These are phyloP conservation scores for Pristionchus fissidentatus DNA, from an alignment of 2,888 invertebrate species.

Conservation along the genomic window DNA sequence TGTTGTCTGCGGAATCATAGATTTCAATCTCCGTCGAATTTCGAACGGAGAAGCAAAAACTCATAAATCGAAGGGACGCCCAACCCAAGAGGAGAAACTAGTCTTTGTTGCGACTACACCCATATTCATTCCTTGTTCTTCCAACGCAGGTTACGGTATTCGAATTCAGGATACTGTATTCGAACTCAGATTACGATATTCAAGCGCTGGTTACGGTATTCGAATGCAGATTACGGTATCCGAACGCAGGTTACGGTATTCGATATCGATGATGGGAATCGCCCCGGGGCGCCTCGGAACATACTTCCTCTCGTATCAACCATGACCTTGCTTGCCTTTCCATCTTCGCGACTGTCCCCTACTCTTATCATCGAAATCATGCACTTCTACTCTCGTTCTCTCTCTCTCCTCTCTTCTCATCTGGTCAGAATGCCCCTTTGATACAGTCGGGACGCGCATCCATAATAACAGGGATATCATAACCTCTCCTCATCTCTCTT, in stretches of 20 bases:
- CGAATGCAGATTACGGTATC: no score
- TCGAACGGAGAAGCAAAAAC: slow-evolving; percentile 9
- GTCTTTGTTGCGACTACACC: no score
- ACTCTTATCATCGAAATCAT: background rate
- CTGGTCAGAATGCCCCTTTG: background rate
- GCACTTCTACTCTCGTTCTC: background rate
- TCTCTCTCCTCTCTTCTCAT: background rate
- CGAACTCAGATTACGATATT: no score
- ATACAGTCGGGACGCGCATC: slow-evolving; percentile 6
- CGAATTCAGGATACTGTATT: background rate
- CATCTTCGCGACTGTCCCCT: slow-evolving; percentile 30
- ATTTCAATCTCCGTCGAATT: slow-evolving; percentile 37
- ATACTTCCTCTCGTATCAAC: no score
- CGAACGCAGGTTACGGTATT: no score
- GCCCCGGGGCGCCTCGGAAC: no score
- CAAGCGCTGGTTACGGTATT: no score
- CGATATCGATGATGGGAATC: no score
- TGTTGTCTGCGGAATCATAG: no score
- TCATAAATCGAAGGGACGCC: slow-evolving; percentile 23
- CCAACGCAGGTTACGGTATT: background rate
- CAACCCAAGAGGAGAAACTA: no score
- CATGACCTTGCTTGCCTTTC: slow-evolving; percentile 2
- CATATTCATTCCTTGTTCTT: background rate
- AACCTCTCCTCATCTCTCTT: no score
- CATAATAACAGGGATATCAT: slow-evolving; percentile 42